A percentile compares a stretch with the other conserved stretches of the same genome.
These are phyloP conservation scores for Coleophora flavipennella DNA, from an alignment of 2,888 invertebrate species.

Conservation along the genomic window DNA sequence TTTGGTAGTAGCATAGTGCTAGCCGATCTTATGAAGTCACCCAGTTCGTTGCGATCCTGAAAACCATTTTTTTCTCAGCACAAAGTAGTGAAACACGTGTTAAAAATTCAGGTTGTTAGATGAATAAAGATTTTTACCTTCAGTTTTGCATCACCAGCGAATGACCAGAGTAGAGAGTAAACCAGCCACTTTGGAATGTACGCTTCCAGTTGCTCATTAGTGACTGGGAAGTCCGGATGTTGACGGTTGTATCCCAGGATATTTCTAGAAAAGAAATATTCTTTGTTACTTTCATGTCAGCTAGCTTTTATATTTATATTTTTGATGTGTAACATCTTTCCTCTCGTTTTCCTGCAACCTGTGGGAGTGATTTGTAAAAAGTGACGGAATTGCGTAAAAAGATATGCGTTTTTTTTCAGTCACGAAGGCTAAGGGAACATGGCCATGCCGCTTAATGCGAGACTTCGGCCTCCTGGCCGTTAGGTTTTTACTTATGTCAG, in stretches of 20 bases:
- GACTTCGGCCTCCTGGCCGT: too few species aligned
- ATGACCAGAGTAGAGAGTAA: constrained; percentile 96
- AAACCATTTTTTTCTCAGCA: constrained; percentile 4
- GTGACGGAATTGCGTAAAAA: too few species aligned
- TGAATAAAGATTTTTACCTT: constrained; percentile 73
- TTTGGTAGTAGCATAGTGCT: constrained; percentile 95
- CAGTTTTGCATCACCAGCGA: constrained; percentile 97
- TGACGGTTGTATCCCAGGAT: constrained; percentile 93
- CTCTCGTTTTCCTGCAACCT: too few species aligned
- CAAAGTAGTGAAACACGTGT: neutral
- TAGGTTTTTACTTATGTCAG: too few species aligned
- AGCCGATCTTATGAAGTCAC: constrained; percentile 95
- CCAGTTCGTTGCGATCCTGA: constrained; percentile 86
- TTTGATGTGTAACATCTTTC: too few species aligned
- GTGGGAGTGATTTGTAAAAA: too few species aligned
- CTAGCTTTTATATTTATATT: too few species aligned
- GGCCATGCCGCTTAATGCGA: too few species aligned
- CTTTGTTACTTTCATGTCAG: too few species aligned
- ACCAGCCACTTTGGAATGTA: constrained; percentile 96
- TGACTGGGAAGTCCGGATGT: constrained; percentile 95
- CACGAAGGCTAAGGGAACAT: too few species aligned
- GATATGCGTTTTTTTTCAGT: too few species aligned
- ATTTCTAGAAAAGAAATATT: constrained; percentile 74
- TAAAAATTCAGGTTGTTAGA: neutral
- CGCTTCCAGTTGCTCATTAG: constrained; percentile 91